A percentile compares a stretch with the other conserved stretches of the same genome.
These are phyloP conservation scores for Punctoribates punctum DNA, from an alignment of 2,888 invertebrate genomes.

Conservation along the genomic window DNA sequence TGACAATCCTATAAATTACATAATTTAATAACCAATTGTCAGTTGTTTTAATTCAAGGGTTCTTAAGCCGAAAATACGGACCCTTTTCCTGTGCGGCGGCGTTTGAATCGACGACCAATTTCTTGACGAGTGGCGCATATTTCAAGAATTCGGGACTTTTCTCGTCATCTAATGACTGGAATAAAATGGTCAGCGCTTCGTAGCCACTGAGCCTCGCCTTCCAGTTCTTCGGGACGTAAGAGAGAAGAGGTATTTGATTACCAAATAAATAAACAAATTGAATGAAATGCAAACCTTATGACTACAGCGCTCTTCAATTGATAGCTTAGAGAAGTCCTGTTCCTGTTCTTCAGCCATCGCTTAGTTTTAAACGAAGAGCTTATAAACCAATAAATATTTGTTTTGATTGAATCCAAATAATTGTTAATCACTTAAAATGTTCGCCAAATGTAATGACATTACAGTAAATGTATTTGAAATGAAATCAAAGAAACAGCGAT, in stretches of 20 bases:
- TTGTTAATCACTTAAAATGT: background rate
- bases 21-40: too few species aligned
- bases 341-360: conserved; percentile 51
- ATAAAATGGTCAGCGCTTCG: conserved; percentile 84
- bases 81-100: conserved; percentile 94
- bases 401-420: background rate
- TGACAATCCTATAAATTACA: too few species aligned
- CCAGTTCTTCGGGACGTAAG: conserved; percentile 64
- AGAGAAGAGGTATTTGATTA: conserved; percentile 1
- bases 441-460: background rate
- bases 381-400: background rate
- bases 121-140: conserved; percentile 82
- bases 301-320: conserved; percentile 79
- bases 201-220: conserved; percentile 91
- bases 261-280: background rate
- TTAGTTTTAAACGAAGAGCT: background rate
- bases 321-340: conserved; percentile 55
- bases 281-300: conserved; percentile 65
- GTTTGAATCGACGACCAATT: conserved; percentile 91
- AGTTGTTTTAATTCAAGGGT: background rate
- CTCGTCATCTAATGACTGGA: conserved; percentile 81
- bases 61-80: background rate
- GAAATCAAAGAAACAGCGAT: background rate
- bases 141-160: conserved; percentile 91
- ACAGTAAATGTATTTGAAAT: background rate